Base-by-base conservation (phyloP, 2,888 invertebrate species). In the Drosophila eohydei region DNA sequence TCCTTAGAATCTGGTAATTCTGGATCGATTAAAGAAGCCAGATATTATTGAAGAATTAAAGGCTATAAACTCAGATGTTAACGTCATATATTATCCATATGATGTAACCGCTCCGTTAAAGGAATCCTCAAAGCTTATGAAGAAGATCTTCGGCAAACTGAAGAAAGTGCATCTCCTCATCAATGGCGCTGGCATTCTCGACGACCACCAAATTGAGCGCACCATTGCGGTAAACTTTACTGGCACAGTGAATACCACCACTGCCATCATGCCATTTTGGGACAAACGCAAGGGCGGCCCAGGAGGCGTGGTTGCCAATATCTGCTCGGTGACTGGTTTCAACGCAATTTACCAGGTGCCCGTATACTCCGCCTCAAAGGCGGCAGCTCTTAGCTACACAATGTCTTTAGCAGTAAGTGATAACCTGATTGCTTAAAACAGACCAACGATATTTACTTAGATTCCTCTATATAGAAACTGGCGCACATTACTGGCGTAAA, bases 351-450 rank as follows among this genome's bases (percentile, higher is more conserved):
- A 90, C 8, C 81, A 82, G 21, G 71, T 92, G 57, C 91, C 93
- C 9, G 88, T 93, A 0, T 93, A 93, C 78, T 85, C 88, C n/a
- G 93, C 91, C 11, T 86, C 91, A 9, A 93, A 93, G 70, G 89
- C 90, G 4, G 93, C 93, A 32, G 92, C 93, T 4, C 81, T 93
- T 16, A 92, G 92, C 69, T 93, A 93, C 78, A 92, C 91, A 40
- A 83, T 81, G 32, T 88, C 89, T 16, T 69, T 93, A 51, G 87
- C 92, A 51, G 93, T 91, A 75, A 83, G 90, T 84, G 21, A 21
- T 34, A 12, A n/a, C 1, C 26, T 14, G 0, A 8, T 21, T 2
- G 14, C 21, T 9, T 12, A 5, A 0, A n/a, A 11, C 0, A 4
- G 28, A 7, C 1, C 1, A 26, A 30, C 26, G 4, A 4, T 3